Evolutionary conservation across 2,113 vertebrate species (phyloP).

Genomic region (Callopanchax toddi): DNA sequence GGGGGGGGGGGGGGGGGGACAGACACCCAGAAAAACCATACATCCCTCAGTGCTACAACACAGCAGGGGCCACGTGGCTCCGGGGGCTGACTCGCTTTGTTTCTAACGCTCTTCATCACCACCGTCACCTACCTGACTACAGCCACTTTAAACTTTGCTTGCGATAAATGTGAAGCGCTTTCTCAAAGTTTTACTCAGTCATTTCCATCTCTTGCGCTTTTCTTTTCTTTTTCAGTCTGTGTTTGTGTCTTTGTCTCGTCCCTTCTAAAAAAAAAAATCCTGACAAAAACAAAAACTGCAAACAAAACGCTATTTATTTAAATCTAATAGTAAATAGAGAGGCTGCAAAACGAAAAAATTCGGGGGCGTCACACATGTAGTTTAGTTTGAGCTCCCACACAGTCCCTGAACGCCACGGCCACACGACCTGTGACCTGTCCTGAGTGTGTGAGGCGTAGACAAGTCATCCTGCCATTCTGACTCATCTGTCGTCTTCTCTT

Average conservation of each 20-base stretch:
- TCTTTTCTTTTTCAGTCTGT: conserved; percentile 60
- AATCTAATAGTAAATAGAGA: conserved; percentile 63
- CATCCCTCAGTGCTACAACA: conserved; percentile 45
- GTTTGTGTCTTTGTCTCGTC: conserved; percentile 64
- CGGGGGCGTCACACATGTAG: not conserved
- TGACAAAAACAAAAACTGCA: conserved; percentile 65
- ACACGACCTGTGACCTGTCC: conserved; percentile 37
- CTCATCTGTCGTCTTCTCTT: conserved; percentile 33
- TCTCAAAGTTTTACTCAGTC: conserved; percentile 40
- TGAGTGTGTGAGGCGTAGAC: conserved; percentile 34
- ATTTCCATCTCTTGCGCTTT: conserved; percentile 14
- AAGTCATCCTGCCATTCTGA: conserved; percentile 21
- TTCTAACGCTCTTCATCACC: conserved; percentile 66
- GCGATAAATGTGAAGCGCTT: conserved; percentile 36
- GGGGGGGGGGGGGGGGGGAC: conserved; percentile 29
- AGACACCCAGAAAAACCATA: conserved; percentile 6
- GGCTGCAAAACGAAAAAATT: conserved; percentile 51
- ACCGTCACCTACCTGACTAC: conserved; percentile 37
- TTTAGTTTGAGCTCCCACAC: conserved; percentile 15
- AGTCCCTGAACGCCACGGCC: conserved; percentile 23
- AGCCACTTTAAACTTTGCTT: conserved; percentile 48
- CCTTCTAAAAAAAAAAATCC: conserved; percentile 59
- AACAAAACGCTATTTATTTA: conserved; percentile 67
- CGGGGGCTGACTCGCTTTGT: conserved; percentile 64
- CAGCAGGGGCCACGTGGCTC: conserved; percentile 47